Base-by-base conservation (phyloP, 2,888 invertebrate genomes). In the Leptinotarsa tumamoca region DNA sequence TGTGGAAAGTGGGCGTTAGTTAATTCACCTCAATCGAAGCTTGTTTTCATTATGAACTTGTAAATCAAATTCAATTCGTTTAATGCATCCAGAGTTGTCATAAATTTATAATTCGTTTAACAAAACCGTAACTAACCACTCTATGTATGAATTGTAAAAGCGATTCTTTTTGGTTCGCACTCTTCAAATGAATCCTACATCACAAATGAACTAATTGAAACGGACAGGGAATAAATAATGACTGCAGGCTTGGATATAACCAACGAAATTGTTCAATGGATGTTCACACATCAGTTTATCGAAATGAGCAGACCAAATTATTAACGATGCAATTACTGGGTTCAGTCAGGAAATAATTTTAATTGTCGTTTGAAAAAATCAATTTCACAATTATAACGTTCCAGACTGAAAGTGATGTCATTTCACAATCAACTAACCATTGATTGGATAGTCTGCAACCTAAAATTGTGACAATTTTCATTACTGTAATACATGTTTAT, bases 321-420 rank as follows among this genome's bases (percentile, higher is more conserved):
- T 70, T 70, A 67, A 70, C 68, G 54, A 70, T 49, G 33, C 74
- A 74, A 74, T 74, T 74, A 67, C 27, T 49, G 52, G 71, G 68
- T 50, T 75, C 68, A 71, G 68, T 68, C 67, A 58, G 51, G 51
- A 71, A 75, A 75, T 63, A 61, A 70, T 52, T 74, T 74, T 67
- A 70, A 75, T 71, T 71, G 74, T 52, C 56, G 21, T 67, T 63
- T 49, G 52, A 75, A 68, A 71, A 68, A 71, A 71, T 68, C 67
- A 43, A 58, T 75, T 21, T 52, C 68, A 43, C 71, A 68, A 71
- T 66, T 68, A 54, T 68, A 72, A 71, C 63, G 61, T 68, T 71
- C 52, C 70, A 58, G 71, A 58, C 63, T 21, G 43, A 49, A 27
- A 33, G 27, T 71, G 52, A 67, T 71, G 23, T 70, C 51, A 4